phyloP scores from a whole-genome alignment of 2,888 invertebrate genomes.

The Mesorhabditis sp. region DNA sequence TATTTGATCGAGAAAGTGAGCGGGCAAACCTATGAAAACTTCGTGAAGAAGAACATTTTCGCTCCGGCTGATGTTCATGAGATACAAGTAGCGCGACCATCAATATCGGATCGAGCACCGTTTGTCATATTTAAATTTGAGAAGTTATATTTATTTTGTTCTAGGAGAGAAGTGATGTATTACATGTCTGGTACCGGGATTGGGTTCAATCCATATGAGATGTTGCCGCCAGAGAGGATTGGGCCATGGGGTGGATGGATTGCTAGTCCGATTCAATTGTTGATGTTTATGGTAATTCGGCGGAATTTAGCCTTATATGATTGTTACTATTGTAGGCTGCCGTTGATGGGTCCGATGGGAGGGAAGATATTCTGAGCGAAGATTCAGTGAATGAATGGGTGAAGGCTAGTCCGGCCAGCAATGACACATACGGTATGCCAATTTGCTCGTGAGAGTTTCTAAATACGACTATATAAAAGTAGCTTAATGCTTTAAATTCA shows the following conservation, averaged over 20 bases:
- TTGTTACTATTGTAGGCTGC: constrained; percentile 26
- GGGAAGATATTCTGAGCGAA: constrained; percentile 44
- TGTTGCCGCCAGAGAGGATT: constrained; percentile 52
- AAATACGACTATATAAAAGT: constrained; percentile 7
- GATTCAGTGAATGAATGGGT: constrained; percentile 38
- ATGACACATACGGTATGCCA: constrained; percentile 50
- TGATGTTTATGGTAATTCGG: constrained; percentile 42
- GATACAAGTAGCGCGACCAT: constrained; percentile 53
- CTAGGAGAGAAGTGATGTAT: constrained; percentile 53
- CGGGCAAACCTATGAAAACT: constrained; percentile 48
- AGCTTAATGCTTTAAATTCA: constrained; percentile 6
- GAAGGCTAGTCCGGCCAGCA: constrained; percentile 46
- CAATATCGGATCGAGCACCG: constrained; percentile 48
- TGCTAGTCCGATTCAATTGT: constrained; percentile 53
- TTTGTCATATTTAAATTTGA: constrained; percentile 9
- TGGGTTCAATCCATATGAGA: constrained; percentile 56
- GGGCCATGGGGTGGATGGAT: constrained; percentile 58
- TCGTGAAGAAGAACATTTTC: constrained; percentile 54
- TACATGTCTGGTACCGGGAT: constrained; percentile 53
- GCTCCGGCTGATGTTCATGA: constrained; percentile 48
- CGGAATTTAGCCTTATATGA: not conserved
- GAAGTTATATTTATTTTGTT: constrained; percentile 4
- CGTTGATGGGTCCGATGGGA: constrained; percentile 44
- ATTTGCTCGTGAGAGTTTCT: not conserved
- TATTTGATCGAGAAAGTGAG: constrained; percentile 48